Base-by-base conservation (phyloP, 2,797 vertebrate species). In the Petrocephalus schoutedeni region DNA sequence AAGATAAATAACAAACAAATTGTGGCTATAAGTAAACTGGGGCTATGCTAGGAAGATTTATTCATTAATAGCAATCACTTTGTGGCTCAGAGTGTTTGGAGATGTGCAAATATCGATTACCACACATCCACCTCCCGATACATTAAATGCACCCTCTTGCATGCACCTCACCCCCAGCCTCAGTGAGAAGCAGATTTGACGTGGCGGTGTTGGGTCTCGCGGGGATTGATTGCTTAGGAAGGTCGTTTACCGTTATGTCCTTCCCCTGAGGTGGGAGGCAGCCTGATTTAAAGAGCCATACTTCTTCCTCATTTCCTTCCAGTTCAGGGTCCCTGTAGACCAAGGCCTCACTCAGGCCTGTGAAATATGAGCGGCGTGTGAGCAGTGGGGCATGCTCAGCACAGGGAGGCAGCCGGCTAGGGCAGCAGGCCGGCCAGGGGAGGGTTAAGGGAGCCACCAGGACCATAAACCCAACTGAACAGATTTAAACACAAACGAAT, bases 191-290 rank as follows among this genome's bases (percentile, higher is more conserved):
- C 64, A 82, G 56, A 59, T 85, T 57, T 61, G 74, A 80, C 51
- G 8, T 87, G 67, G 71, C 19, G 23, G 23, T 41, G 49, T 49
- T 57, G 74, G 71, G 57, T 74, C 85, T 77, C 67, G 57, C 16
- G 74, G 85, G 85, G 88, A 59, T 71, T 88, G 67, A 89, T 89
- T 87, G 86, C 71, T 87, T 32, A 77, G 85, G 56, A 87, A 87
- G 71, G 85, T 87, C 74, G 58, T 87, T 88, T 87, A 82, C 86
- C 32, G 86, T 41, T 64, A 74, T 87, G 86, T 87, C 77, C 82
- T 83, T 89, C 86, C 58, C 86, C 61, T 23, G 88, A 89, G 86
- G 85, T 87, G 86, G 77, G 19, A 71, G 85, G 16, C 85, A 32
- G 74, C 23, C 77, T 87, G 85, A 82, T 82, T 89, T 87, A 84